Base-by-base conservation (phyloP, 1,140 invertebrate species). In the Myzus persicae region DNA sequence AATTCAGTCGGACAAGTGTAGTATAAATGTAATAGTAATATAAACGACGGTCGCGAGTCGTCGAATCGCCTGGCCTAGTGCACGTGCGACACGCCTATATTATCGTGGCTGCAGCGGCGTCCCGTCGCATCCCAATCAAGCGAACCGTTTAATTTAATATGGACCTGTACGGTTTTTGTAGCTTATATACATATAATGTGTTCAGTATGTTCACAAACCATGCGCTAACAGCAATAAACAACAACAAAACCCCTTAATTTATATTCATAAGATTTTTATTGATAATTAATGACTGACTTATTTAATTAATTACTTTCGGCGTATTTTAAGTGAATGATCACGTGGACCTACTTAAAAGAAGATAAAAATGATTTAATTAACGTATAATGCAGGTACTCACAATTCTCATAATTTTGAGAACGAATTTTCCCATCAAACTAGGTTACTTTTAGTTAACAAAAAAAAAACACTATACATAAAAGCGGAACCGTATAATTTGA, bases 21-120 rank as follows among this genome's bases (percentile, higher is more conserved):
- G 38, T 40, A 38, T 76, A 76, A 40, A 82, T 36, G 42, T 42
- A 44, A 85, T 82, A 40, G 24, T 42, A n/a, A 87, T 44, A n/a
- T 87, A 85, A 44, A n/a, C 85, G 20, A 85, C 85, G n/a, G n/a
- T 88, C 18, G n/a, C 85, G 31, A 14, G 26, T 85, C 84, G 42
- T 88, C 44, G 85, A 88, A 88, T 88, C 44, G 85, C 85, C 31
- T 88, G n/a, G 85, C 20, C 42, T 31, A 46, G 85, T 88, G 44
- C 85, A 88, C 85, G 85, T n/a, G 44, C 85, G 85, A 48, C 85
- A 88, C 85, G 85, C 85, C 85, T 88, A 42, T 85, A 26, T 42
- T 42, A 44, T 82, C 76, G 76, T 38, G 42, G 42, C 82, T 44
- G 42, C 84, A 44, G 84, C 42, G 26, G 26, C 84, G 38, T 22